These are phyloP conservation scores for Melanargia galathea DNA, from an alignment of 2,888 invertebrate species.

Conservation along the genomic window DNA sequence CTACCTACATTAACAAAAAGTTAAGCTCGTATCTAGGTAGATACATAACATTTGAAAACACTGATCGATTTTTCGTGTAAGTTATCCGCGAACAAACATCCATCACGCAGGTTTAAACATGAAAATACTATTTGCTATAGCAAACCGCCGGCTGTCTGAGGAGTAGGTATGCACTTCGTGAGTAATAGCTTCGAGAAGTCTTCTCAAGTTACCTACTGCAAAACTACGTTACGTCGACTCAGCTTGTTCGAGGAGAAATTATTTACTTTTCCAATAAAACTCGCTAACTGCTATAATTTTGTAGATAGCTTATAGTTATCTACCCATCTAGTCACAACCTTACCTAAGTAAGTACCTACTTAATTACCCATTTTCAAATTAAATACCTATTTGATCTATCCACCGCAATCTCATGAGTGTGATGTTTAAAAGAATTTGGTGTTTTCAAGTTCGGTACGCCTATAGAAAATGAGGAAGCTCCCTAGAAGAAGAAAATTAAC, in stretches of 20 bases:
- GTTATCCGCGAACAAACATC: slow-evolving; percentile 31
- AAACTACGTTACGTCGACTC: slow-evolving; percentile 39
- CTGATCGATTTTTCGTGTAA: slow-evolving; percentile 32
- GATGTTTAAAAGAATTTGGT: too few relatives aligned
- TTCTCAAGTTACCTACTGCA: slow-evolving; percentile 42
- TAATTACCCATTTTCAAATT: too few relatives aligned
- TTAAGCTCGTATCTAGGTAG: too few relatives aligned
- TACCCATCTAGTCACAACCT: too few relatives aligned
- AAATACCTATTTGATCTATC: too few relatives aligned
- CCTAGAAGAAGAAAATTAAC: too few relatives aligned
- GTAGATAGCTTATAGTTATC: too few relatives aligned
- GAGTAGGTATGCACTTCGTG: slow-evolving; percentile 37
- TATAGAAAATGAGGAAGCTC: too few relatives aligned
- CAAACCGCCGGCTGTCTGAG: slow-evolving; percentile 36
- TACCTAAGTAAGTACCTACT: too few relatives aligned
- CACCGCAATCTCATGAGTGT: too few relatives aligned
- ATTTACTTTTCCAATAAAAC: slow-evolving; percentile 42
- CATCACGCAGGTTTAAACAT: slow-evolving; percentile 30
- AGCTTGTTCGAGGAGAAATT: slow-evolving; percentile 39
- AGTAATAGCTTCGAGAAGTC: slow-evolving; percentile 42
- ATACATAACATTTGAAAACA: slow-evolving; percentile 3
- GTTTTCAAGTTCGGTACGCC: too few relatives aligned
- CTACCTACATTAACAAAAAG: too few relatives aligned
- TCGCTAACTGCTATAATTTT: slow-evolving; percentile 28
- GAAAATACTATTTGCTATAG: slow-evolving; percentile 40